Evolutionary conservation across 2,888 invertebrate genomes (phyloP).

Genomic region (Phorcus lineatus): DNA sequence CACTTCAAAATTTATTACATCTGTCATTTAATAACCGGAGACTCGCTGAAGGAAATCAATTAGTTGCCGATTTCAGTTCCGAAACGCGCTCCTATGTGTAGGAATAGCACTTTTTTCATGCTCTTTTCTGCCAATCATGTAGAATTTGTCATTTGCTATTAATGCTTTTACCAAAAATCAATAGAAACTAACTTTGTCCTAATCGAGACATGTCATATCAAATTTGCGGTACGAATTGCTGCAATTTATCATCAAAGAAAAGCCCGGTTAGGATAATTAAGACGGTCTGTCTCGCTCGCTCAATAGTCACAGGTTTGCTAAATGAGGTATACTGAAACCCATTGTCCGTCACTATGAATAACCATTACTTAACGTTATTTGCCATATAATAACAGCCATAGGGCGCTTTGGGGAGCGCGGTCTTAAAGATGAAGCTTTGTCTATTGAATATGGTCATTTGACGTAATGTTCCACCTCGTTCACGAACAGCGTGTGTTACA

Average conservation of each 20-base stretch:
- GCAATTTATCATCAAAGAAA: constrained; percentile 13
- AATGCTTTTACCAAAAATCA: constrained; percentile 8
- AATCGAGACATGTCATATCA: constrained; percentile 15
- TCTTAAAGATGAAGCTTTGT: too few species aligned
- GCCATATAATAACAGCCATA: not conserved
- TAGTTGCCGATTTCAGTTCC: not conserved
- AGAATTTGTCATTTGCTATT: constrained; percentile 13
- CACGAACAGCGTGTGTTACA: too few species aligned
- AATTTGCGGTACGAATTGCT: constrained; percentile 4
- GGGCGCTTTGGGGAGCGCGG: too few species aligned
- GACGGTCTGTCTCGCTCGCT: not conserved
- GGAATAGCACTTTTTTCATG: not conserved
- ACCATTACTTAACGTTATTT: constrained; percentile 6
- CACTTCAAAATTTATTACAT: constrained; percentile 11
- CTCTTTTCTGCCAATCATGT: constrained; percentile 13
- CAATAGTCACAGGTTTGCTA: not conserved
- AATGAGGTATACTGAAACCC: not conserved
- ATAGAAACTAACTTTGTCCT: constrained; percentile 10
- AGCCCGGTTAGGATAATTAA: not conserved
- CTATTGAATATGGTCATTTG: too few species aligned
- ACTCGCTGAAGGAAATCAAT: constrained; percentile 12
- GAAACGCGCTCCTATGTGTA: constrained; percentile 10
- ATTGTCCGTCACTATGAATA: not conserved
- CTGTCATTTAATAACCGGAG: constrained; percentile 13
- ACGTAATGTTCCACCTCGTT: too few species aligned